Evolutionary conservation across 2,113 vertebrate species (phyloP).

Genomic region (Mungos mungo): DNA sequence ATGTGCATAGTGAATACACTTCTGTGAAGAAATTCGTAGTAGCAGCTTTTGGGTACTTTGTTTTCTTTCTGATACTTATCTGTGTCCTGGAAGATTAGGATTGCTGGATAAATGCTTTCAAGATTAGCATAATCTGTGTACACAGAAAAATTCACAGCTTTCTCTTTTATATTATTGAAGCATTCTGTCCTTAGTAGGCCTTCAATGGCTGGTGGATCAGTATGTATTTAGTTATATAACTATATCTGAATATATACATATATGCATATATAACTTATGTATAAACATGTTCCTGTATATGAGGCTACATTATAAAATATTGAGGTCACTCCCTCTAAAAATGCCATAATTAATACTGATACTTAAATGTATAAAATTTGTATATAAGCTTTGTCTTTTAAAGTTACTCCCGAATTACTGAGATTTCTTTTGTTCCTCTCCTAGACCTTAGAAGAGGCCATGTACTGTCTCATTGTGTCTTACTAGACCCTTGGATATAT

Average conservation of each 20-base stretch:
- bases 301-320: background rate
- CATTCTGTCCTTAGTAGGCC: background rate
- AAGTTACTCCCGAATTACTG: background rate
- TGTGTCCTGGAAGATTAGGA: background rate
- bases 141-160: background rate
- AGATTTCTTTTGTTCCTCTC: constrained; percentile 48
- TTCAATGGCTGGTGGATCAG: background rate
- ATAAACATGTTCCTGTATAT: background rate
- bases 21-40: background rate
- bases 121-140: background rate
- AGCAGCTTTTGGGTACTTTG: background rate
- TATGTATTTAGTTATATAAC: background rate
- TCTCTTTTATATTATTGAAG: background rate
- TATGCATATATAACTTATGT: background rate
- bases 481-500: constrained; percentile 27
- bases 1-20: background rate
- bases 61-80: background rate
- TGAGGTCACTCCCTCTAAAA: background rate
- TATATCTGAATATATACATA: background rate
- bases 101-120: background rate
- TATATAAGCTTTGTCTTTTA: background rate
- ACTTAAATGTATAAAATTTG: background rate
- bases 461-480: constrained; percentile 45
- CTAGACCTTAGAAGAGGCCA: background rate
- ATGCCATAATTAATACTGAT: background rate